Evolutionary conservation across 2,888 invertebrate species (phyloP).

Genomic region (Eumacrocentrus americanus): DNA sequence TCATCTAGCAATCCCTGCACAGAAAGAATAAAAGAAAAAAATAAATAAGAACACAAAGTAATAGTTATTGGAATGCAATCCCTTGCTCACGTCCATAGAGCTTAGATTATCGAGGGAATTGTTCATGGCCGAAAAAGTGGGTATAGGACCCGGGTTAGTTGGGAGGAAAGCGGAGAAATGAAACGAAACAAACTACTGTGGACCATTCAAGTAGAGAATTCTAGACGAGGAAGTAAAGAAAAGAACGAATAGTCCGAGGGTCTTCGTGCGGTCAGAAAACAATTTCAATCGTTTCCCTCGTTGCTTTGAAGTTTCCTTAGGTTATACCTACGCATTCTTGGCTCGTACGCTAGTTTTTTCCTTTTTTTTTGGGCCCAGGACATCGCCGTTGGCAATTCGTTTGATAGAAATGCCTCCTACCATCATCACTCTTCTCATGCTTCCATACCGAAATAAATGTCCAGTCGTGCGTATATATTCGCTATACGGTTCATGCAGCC

Average conservation of each 20-base stretch:
- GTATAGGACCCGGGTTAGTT: too few relatives aligned
- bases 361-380: conserved; percentile 5
- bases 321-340: conserved; percentile 51
- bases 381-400: conserved; percentile 31
- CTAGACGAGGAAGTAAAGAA: conserved; percentile 18
- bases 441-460: too few relatives aligned
- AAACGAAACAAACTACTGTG: conserved; percentile 17
- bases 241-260: conserved; percentile 19
- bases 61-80: too few relatives aligned
- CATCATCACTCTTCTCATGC: background rate
- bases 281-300: conserved; percentile 56
- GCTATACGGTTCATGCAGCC: too few relatives aligned
- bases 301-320: conserved; percentile 55
- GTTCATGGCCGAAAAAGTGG: too few relatives aligned
- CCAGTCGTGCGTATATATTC: conserved; percentile 13
- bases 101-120: too few relatives aligned
- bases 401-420: conserved; percentile 27
- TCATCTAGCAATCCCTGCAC: too few relatives aligned
- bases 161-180: conserved; percentile 5
- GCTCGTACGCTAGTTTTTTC: conserved; percentile 27
- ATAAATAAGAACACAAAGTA: too few relatives aligned
- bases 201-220: too few relatives aligned
- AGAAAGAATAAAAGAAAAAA: too few relatives aligned
- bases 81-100: too few relatives aligned
- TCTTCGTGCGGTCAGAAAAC: conserved; percentile 45